phyloP scores from a whole-genome alignment of 2,797 vertebrate genomes.

The Pangasius sanitwongsei region DNA sequence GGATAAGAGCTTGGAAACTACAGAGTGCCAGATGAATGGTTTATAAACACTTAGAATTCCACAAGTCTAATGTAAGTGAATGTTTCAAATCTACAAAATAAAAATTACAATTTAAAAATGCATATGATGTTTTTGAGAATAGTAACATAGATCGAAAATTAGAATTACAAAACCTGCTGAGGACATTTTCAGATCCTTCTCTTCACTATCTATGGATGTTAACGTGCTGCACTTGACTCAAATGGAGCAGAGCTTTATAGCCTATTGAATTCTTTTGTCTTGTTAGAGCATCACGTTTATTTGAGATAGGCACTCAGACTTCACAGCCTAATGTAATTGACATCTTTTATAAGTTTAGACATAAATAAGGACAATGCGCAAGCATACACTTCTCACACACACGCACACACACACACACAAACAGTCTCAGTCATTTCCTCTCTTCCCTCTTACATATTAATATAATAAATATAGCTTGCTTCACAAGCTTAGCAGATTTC shows the following conservation, averaged over 20 bases:
- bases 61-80: neutral
- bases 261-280: neutral
- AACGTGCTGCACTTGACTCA: neutral
- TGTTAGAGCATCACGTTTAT: neutral
- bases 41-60: neutral
- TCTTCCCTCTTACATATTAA: neutral
- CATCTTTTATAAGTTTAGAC: neutral
- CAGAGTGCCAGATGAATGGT: neutral
- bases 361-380: neutral
- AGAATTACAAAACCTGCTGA: neutral
- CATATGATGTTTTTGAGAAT: neutral
- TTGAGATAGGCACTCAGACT: neutral
- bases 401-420: neutral
- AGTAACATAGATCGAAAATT: neutral
- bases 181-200: neutral
- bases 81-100: neutral
- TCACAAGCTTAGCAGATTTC: neutral
- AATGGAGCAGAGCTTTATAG: slow-evolving; percentile 8
- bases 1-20: neutral
- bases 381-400: neutral
- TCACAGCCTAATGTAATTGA: neutral
- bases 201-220: neutral
- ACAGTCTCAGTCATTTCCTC: neutral
- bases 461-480: neutral
- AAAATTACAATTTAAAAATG: neutral